Conservation (phyloP, 2,888 invertebrate species). For the Melipona bicolor region DNA sequence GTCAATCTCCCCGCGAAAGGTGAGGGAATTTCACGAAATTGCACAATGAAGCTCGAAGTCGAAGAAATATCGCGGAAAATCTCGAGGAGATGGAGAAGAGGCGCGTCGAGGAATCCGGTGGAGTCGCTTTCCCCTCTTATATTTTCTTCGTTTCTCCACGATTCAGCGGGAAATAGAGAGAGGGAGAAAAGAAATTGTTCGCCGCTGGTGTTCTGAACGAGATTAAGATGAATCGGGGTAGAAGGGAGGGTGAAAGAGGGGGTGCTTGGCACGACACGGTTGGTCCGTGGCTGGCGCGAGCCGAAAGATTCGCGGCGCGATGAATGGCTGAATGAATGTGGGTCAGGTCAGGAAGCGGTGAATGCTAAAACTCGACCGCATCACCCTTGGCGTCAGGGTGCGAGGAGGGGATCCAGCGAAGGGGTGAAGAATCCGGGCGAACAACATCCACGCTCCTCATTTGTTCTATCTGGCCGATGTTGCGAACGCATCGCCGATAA, state of each 20-base stretch:
- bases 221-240: not conserved
- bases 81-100: not conserved
- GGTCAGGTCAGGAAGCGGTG: constrained; percentile 51
- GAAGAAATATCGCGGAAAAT: not conserved
- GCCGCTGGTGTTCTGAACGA: constrained; percentile 1
- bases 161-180: not conserved
- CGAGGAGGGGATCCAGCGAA: constrained; percentile 8
- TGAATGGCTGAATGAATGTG: constrained; percentile 56
- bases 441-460: constrained; percentile 43
- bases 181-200: not conserved
- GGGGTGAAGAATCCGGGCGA: constrained; percentile 31
- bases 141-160: not conserved
- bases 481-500: constrained; percentile 32
- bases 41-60: not conserved
- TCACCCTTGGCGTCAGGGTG: constrained; percentile 18
- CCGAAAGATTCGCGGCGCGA: constrained; percentile 44
- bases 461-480: constrained; percentile 28
- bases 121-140: not conserved
- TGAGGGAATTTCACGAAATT: not conserved
- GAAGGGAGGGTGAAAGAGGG: not conserved
- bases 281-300: constrained; percentile 5
- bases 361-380: constrained; percentile 46
- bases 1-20: too few relatives aligned
- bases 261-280: not conserved
- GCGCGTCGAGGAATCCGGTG: not conserved